phyloP scores from a whole-genome alignment of 2,113 vertebrate genomes.

The Hippocampus zosterae region DNA sequence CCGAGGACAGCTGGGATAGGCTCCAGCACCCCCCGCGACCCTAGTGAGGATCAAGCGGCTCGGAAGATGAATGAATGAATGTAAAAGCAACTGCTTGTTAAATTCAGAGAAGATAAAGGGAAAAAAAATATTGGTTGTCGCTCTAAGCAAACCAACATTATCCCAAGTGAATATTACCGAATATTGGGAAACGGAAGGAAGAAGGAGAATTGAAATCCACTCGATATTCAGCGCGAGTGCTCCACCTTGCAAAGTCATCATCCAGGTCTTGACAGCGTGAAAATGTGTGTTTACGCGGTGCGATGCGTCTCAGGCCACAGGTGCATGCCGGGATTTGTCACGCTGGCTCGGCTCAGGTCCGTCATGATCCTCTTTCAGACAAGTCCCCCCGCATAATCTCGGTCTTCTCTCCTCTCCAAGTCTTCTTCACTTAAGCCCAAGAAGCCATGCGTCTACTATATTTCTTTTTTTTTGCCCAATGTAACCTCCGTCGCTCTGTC shows the following conservation, averaged over 20 bases:
- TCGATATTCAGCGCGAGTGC: not conserved
- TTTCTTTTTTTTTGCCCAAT: not conserved
- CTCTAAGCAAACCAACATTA: not conserved
- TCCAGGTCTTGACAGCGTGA: not conserved
- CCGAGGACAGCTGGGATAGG: too few species aligned
- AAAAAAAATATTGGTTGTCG: not conserved
- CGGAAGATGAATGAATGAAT: too few species aligned
- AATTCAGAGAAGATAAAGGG: not conserved
- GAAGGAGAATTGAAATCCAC: not conserved
- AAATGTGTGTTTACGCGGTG: not conserved
- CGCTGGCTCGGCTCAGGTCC: constrained; percentile 58
- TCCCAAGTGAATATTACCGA: not conserved
- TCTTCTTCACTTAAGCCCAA: not conserved
- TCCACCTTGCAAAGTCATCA: not conserved
- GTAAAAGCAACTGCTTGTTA: not conserved
- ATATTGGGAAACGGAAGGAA: not conserved
- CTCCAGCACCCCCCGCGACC: too few species aligned
- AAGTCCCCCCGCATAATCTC: constrained; percentile 58
- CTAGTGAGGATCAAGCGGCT: too few species aligned
- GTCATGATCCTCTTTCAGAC: constrained; percentile 69
- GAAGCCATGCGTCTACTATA: not conserved
- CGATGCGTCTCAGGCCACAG: constrained; percentile 29
- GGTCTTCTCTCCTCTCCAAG: not conserved
- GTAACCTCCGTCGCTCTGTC: not conserved
- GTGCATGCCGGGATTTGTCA: constrained; percentile 59